A percentile compares a stretch with the other conserved stretches of the same genome.
Conservation (phyloP, 2,888 invertebrate genomes). For the Rotaria macrura region DNA sequence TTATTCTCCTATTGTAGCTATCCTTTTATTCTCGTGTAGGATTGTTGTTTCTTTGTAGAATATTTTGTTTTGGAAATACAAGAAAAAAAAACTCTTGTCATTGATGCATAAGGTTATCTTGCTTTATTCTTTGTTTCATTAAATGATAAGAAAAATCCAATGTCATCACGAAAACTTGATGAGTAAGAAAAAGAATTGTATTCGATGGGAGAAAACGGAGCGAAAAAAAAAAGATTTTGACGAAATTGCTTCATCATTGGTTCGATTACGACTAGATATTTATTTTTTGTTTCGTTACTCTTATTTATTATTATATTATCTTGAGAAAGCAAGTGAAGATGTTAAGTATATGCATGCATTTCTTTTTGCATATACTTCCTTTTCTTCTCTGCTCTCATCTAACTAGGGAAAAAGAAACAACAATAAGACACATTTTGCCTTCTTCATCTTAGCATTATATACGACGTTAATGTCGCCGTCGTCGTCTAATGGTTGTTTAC, state of each 20-base stretch:
- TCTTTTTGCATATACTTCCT: neutral
- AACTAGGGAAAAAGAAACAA: neutral
- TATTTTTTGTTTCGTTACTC: neutral
- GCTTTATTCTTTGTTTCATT: neutral
- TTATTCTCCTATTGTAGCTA: neutral
- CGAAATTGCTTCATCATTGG: neutral
- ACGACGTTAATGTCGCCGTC: neutral
- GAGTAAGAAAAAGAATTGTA: neutral
- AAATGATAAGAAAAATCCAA: neutral
- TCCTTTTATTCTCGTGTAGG: neutral
- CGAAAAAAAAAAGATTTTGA: neutral
- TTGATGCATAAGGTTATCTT: neutral
- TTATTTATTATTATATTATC: neutral
- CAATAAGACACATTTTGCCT: neutral
- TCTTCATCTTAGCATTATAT: neutral
- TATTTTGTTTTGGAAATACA: neutral
- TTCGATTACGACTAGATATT: neutral
- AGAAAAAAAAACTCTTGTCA: neutral
- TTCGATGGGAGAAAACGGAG: no score
- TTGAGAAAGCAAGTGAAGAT: neutral
- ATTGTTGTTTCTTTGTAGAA: neutral
- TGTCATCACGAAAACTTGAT: neutral
- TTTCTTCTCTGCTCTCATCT: neutral
- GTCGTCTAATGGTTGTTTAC: neutral
- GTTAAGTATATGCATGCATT: neutral